A percentile compares a stretch with the other conserved stretches of the same genome.
phyloP scores from a whole-genome alignment of 2,888 invertebrate genomes.

The Lochmaea crataegi region DNA sequence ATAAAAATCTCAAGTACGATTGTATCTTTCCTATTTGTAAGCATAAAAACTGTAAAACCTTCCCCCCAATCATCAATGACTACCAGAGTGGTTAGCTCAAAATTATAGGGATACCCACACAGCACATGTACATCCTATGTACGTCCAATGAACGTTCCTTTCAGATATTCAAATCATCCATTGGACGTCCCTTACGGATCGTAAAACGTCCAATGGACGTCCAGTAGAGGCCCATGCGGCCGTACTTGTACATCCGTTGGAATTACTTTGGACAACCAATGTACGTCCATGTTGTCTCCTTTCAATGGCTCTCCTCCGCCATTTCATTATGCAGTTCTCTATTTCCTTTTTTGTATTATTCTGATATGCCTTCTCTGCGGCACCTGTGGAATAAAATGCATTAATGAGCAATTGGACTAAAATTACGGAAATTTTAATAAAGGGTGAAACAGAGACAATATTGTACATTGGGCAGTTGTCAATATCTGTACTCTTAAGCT shows the following conservation, averaged over 20 bases:
- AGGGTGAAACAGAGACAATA: background rate
- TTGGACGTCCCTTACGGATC: no score
- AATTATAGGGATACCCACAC: no score
- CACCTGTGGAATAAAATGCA: background rate
- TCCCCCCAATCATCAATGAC: constrained; percentile 18
- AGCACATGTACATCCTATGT: no score
- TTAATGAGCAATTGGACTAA: background rate
- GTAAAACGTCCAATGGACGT: no score
- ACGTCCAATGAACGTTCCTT: no score
- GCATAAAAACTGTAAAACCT: constrained; percentile 21
- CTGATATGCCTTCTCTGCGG: background rate
- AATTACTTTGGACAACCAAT: background rate
- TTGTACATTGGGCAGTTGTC: background rate
- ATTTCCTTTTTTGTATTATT: background rate
- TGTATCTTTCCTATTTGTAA: constrained; percentile 20
- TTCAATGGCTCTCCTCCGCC: no score
- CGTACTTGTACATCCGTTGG: background rate
- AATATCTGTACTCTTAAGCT: background rate
- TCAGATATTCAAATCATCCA: background rate
- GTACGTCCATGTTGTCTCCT: background rate
- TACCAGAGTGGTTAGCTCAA: constrained; percentile 23
- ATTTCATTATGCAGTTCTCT: no score
- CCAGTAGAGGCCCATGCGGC: no score
- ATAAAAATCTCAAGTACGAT: constrained; percentile 4
- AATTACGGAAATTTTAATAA: background rate